Percentiles rank a stretch among this genome's conserved stretches.
phyloP scores from a whole-genome alignment of 2,113 vertebrate genomes.

The Speoplatyrhinus poulsoni region DNA sequence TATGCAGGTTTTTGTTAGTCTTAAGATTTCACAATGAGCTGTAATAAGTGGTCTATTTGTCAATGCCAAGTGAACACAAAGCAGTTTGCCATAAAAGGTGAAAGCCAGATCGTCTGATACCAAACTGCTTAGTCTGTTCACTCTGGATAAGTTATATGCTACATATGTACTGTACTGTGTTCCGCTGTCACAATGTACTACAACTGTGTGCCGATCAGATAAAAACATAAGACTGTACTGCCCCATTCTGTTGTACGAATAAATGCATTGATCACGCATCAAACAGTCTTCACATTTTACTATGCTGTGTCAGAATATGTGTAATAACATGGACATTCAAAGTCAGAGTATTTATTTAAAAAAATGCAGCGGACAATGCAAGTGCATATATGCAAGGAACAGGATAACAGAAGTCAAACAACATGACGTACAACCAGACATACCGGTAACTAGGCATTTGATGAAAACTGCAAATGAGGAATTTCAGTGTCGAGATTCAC shows the following conservation, averaged over 20 bases:
- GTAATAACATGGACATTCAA: not conserved
- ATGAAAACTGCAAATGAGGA: not conserved
- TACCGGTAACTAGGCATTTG: not conserved
- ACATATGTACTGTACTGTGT: slow-evolving; percentile 47
- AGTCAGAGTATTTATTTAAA: slow-evolving; percentile 43
- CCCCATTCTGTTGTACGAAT: slow-evolving; percentile 68
- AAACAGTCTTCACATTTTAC: not conserved
- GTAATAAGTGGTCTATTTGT: slow-evolving; percentile 51
- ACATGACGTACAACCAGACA: not conserved
- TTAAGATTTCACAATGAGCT: slow-evolving; percentile 47
- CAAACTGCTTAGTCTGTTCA: slow-evolving; percentile 40
- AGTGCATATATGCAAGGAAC: slow-evolving; percentile 21
- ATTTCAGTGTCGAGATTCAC: slow-evolving; percentile 34
- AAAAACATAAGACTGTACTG: slow-evolving; percentile 57
- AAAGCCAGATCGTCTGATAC: slow-evolving; percentile 37
- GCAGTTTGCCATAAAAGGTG: slow-evolving; percentile 40
- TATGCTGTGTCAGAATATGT: not conserved
- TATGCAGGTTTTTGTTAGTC: slow-evolving; percentile 62
- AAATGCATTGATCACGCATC: slow-evolving; percentile 53
- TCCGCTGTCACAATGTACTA: slow-evolving; percentile 48
- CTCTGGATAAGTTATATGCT: slow-evolving; percentile 50
- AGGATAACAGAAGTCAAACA: slow-evolving; percentile 4
- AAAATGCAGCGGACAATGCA: slow-evolving; percentile 18
- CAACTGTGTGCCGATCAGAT: slow-evolving; percentile 54
- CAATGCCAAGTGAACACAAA: slow-evolving; percentile 43